Evolutionary conservation across 1,140 invertebrate species (phyloP).

Genomic region (Bombus superbus): DNA sequence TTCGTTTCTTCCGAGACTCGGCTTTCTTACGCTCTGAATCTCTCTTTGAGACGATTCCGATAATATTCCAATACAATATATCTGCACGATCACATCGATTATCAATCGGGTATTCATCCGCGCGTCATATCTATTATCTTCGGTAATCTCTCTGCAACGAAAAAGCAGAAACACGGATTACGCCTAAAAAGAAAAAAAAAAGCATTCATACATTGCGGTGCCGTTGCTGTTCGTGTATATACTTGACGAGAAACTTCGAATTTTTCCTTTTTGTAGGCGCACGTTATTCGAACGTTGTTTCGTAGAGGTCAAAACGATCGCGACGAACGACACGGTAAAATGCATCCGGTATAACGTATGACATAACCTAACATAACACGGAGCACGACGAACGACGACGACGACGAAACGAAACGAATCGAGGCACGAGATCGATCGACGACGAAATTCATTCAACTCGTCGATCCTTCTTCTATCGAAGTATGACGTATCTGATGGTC

Average conservation of each 20-base stretch:
- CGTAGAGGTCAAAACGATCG: constrained; percentile 23
- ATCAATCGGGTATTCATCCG: background rate
- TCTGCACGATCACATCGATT: constrained; percentile 29
- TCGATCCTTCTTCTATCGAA: constrained; percentile 60
- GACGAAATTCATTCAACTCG: constrained; percentile 39
- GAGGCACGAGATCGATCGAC: constrained; percentile 50
- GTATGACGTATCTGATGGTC: constrained; percentile 62
- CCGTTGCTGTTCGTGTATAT: constrained; percentile 18
- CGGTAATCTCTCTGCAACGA: constrained; percentile 10
- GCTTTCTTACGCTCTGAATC: constrained; percentile 42
- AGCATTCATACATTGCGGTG: too few relatives aligned
- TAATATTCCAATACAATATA: background rate
- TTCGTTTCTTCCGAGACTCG: constrained; percentile 39
- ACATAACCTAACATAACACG: constrained; percentile 2
- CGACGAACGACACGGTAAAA: background rate
- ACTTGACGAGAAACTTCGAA: constrained; percentile 11
- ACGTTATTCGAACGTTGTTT: constrained; percentile 40
- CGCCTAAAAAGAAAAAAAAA: constrained; percentile 6
- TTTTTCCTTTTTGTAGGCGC: constrained; percentile 19
- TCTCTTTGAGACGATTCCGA: constrained; percentile 19
- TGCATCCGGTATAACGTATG: background rate
- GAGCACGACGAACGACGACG: constrained; percentile 58
- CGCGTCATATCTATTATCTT: background rate
- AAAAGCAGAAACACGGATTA: constrained; percentile 1
- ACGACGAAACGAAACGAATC: constrained; percentile 51